Percentiles rank a stretch among this genome's conserved stretches.
phyloP scores from a whole-genome alignment of 2,113 vertebrate species.

The Marcusenius ussheri region DNA sequence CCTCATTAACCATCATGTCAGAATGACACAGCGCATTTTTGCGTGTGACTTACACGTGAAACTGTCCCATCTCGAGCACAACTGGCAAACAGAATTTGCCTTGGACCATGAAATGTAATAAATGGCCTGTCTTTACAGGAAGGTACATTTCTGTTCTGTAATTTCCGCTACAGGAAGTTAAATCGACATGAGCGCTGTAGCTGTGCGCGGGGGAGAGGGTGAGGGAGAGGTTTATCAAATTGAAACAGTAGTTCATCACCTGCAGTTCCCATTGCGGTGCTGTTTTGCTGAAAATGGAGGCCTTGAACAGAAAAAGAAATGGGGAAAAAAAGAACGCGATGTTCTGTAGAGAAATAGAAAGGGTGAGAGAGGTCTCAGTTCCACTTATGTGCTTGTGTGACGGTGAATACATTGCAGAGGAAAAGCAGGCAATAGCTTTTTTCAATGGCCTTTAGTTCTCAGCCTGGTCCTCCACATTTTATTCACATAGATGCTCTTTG shows the following conservation, averaged over 20 bases:
- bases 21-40: neutral
- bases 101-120: neutral
- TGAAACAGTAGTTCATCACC: conserved; percentile 22
- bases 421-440: neutral
- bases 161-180: conserved; percentile 26
- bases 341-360: conserved; percentile 19
- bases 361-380: conserved; percentile 29
- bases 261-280: neutral
- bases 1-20: neutral
- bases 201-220: neutral
- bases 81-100: neutral
- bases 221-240: conserved; percentile 33
- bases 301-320: neutral
- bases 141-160: conserved; percentile 19
- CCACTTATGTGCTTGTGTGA: conserved; percentile 35
- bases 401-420: conserved; percentile 28
- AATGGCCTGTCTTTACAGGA: neutral
- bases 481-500: neutral
- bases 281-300: conserved; percentile 9
- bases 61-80: neutral
- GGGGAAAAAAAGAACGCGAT: neutral
- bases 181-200: conserved; percentile 29
- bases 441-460: neutral
- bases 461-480: neutral
- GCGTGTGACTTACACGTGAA: neutral